A percentile compares a stretch with the other conserved stretches of the same genome.
phyloP scores from a whole-genome alignment of 2,113 vertebrate species.

The Ramphastos sulfuratus region DNA sequence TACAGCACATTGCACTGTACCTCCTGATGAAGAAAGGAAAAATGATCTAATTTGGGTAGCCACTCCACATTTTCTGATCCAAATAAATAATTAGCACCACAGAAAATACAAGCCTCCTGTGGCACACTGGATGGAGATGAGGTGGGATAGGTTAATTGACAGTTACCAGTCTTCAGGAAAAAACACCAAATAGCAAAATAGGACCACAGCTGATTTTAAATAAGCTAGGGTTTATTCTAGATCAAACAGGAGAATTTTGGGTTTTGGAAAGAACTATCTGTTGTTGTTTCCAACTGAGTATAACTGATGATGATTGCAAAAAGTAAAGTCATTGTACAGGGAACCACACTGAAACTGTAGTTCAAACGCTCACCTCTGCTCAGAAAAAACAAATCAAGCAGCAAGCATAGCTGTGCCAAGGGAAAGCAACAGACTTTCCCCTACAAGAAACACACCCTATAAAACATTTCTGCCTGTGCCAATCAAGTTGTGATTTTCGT shows the following conservation, averaged over 20 bases:
- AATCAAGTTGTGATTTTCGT: not conserved
- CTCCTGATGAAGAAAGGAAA: not conserved
- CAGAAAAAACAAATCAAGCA: not conserved
- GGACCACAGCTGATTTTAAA: not conserved
- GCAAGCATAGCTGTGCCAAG: not conserved
- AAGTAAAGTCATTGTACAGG: not conserved
- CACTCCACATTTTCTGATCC: not conserved
- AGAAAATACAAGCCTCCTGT: not conserved
- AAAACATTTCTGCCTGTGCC: not conserved
- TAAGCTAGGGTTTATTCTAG: not conserved
- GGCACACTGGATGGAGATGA: accelerated
- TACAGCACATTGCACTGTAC: not conserved
- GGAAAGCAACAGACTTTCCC: not conserved
- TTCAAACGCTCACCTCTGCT: not conserved
- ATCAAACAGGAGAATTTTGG: not conserved
- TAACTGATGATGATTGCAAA: not conserved
- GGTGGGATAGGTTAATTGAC: not conserved
- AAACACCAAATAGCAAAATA: not conserved
- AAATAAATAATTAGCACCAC: not conserved
- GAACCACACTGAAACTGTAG: not conserved
- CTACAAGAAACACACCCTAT: not conserved
- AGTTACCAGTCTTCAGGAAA: not conserved
- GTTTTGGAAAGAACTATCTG: not conserved
- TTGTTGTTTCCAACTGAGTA: not conserved
- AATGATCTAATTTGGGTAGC: not conserved